These are phyloP conservation scores for Artibeus jamaicensis DNA, from an alignment of 2,797 vertebrate genomes.

Conservation along the genomic window DNA sequence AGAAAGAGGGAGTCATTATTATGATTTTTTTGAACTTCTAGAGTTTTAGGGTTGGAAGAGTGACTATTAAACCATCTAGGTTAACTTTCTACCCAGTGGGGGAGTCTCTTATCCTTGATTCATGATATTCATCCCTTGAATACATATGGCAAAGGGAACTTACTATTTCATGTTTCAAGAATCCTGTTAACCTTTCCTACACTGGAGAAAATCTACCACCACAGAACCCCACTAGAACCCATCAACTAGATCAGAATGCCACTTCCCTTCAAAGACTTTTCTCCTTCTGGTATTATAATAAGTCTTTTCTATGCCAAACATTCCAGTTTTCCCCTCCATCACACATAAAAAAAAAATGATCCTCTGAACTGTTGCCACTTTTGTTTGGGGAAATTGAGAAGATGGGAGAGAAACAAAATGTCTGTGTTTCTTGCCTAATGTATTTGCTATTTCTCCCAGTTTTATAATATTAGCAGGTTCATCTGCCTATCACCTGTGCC, in stretches of 20 bases:
- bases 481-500: neutral
- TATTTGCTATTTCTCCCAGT: neutral
- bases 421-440: neutral
- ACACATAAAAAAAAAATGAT: neutral
- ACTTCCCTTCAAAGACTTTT: neutral
- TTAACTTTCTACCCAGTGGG: neutral
- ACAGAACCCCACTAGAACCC: neutral
- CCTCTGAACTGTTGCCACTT: neutral
- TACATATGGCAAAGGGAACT: neutral
- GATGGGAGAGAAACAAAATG: neutral
- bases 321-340: neutral
- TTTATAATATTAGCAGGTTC: neutral
- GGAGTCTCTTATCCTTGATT: neutral
- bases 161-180: neutral
- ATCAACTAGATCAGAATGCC: neutral
- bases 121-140: neutral
- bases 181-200: neutral
- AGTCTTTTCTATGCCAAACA: neutral
- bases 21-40: neutral
- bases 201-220: neutral
- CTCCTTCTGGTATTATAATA: neutral
- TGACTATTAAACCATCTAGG: neutral
- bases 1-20: neutral
- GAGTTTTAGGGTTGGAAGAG: conserved; percentile 12
- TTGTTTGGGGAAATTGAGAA: neutral